Percentiles rank a stretch among this genome's conserved stretches.
phyloP scores from a whole-genome alignment of 2,113 vertebrate genomes.

The Ciconia stormi region DNA sequence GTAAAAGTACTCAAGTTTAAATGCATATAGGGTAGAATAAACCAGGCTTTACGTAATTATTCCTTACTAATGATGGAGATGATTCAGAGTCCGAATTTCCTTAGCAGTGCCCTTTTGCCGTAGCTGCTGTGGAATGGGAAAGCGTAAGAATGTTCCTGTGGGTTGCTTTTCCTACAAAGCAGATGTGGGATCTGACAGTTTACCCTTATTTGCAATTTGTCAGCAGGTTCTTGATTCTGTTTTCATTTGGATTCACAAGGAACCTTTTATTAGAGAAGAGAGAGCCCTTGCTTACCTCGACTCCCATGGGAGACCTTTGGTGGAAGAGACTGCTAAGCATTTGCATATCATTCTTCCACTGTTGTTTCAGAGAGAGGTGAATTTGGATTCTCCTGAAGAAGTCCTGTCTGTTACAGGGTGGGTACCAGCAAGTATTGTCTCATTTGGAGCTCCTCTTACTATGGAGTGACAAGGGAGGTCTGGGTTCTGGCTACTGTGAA shows the following conservation, averaged over 20 bases:
- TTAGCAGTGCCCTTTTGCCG: neutral
- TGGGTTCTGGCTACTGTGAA: neutral
- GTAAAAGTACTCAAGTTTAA: neutral
- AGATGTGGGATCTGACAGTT: neutral
- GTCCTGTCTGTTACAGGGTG: neutral
- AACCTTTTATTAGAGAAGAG: neutral
- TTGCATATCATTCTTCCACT: neutral
- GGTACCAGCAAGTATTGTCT: neutral
- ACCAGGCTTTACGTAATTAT: neutral
- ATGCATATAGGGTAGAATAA: neutral
- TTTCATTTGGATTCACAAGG: neutral
- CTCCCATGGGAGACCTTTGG: neutral
- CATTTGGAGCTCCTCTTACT: neutral
- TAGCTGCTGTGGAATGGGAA: neutral
- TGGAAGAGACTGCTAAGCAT: neutral
- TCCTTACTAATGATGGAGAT: neutral
- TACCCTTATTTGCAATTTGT: neutral
- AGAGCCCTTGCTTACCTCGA: neutral
- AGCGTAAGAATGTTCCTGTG: neutral
- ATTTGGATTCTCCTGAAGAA: neutral
- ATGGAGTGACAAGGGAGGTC: neutral
- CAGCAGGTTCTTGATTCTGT: neutral
- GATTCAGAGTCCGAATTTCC: neutral
- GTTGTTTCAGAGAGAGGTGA: neutral
- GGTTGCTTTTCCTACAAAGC: neutral